Conservation (phyloP, 2,888 invertebrate genomes). For the Schrankia costaestrigalis region DNA sequence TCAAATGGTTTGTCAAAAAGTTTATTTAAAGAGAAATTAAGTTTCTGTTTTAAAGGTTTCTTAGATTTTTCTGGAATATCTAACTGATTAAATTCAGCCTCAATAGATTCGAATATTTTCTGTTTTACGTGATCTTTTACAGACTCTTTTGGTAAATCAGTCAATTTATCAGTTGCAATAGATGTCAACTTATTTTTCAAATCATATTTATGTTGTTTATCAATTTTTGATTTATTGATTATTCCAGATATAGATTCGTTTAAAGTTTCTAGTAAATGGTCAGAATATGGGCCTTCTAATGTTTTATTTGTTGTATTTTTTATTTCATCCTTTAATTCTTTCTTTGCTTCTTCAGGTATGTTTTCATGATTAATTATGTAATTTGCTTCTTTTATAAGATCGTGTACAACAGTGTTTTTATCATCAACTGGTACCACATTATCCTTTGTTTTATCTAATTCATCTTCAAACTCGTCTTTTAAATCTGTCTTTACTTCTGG, state of each 20-base stretch:
- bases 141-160: not conserved
- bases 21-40: too few species aligned
- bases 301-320: constrained; percentile 5
- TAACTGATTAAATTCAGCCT: not conserved
- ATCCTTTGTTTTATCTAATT: constrained; percentile 19
- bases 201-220: too few species aligned
- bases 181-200: not conserved
- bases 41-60: not conserved
- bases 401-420: constrained; percentile 4
- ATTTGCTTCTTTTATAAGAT: constrained; percentile 8
- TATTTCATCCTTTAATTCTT: constrained; percentile 3
- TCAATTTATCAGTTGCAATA: not conserved
- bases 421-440: constrained; percentile 3
- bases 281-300: constrained; percentile 4
- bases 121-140: constrained; percentile 5
- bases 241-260: not conserved
- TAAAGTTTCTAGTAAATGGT: constrained; percentile 6
- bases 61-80: not conserved
- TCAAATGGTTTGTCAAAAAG: too few species aligned
- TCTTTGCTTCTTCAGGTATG: constrained; percentile 4
- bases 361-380: constrained; percentile 1
- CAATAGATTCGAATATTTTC: constrained; percentile 1
- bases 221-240: not conserved
- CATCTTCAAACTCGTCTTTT: constrained; percentile 10
- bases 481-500: constrained; percentile 12